These are phyloP conservation scores for Aplocera efformata DNA, from an alignment of 2,888 invertebrate genomes.

Conservation along the genomic window DNA sequence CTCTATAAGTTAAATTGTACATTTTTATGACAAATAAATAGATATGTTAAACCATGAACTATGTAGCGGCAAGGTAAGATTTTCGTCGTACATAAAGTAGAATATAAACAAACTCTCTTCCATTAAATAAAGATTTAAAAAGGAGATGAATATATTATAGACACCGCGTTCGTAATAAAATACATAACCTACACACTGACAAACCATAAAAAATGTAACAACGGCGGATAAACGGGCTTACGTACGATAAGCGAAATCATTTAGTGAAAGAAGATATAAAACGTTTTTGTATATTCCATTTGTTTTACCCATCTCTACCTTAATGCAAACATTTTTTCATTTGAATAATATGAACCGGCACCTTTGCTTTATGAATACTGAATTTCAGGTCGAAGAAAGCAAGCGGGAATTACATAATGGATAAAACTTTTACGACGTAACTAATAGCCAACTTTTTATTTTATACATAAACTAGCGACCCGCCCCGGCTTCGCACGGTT, in stretches of 20 bases:
- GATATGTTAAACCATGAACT: no score
- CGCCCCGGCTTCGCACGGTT: no score
- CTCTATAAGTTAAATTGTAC: no score
- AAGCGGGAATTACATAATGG: background rate
- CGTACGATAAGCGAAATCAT: constrained; percentile 34
- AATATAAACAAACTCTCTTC: no score
- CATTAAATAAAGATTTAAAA: no score
- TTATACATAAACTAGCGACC: no score
- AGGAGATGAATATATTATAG: background rate
- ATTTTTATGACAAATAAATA: no score
- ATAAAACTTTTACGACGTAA: no score
- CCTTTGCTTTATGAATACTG: constrained; percentile 27
- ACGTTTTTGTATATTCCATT: constrained; percentile 28
- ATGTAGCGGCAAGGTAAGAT: no score
- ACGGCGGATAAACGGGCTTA: constrained; percentile 28
- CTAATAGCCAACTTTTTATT: no score
- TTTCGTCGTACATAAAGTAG: no score
- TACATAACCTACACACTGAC: constrained; percentile 24
- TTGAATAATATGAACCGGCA: constrained; percentile 26
- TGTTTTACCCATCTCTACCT: constrained; percentile 26
- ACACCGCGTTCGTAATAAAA: constrained; percentile 11
- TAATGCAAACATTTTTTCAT: constrained; percentile 27
- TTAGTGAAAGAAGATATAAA: constrained; percentile 30
- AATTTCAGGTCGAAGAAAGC: constrained; percentile 24
- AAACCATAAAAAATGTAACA: constrained; percentile 29